phyloP scores from a whole-genome alignment of 2,113 vertebrate genomes.

The Dipodomys stephensi region DNA sequence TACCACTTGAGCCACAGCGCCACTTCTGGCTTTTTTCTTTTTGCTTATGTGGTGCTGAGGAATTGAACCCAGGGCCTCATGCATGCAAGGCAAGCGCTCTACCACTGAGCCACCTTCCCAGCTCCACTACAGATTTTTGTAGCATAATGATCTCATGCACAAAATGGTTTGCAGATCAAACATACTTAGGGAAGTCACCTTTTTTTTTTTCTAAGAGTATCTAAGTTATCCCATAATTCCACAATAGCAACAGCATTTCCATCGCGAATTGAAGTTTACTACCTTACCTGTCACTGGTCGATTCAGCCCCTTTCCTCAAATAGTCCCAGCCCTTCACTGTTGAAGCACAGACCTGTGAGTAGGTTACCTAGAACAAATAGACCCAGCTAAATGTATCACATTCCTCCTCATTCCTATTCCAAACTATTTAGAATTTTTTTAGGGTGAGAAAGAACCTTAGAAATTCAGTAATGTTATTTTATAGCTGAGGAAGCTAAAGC shows the following conservation, averaged over 20 bases:
- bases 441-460: slow-evolving; percentile 23
- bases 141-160: slow-evolving; percentile 32
- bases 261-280: not conserved
- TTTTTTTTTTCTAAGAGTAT: not conserved
- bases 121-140: slow-evolving; percentile 3
- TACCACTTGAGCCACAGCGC: too few relatives aligned
- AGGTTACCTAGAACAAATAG: not conserved
- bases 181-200: not conserved
- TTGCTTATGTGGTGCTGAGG: too few relatives aligned
- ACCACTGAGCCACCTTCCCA: too few relatives aligned
- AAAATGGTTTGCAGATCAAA: slow-evolving; percentile 8
- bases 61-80: too few relatives aligned
- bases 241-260: not conserved
- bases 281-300: not conserved
- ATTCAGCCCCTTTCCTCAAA: not conserved
- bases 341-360: not conserved
- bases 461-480: slow-evolving; percentile 38
- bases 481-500: slow-evolving; percentile 53
- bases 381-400: not conserved
- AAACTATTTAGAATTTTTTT: not conserved
- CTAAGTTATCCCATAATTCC: slow-evolving; percentile 31
- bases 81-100: too few relatives aligned
- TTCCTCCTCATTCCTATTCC: not conserved
- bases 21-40: too few relatives aligned
- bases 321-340: not conserved